Conservation (phyloP, 2,888 invertebrate genomes). For the Mythimna lalbum region DNA sequence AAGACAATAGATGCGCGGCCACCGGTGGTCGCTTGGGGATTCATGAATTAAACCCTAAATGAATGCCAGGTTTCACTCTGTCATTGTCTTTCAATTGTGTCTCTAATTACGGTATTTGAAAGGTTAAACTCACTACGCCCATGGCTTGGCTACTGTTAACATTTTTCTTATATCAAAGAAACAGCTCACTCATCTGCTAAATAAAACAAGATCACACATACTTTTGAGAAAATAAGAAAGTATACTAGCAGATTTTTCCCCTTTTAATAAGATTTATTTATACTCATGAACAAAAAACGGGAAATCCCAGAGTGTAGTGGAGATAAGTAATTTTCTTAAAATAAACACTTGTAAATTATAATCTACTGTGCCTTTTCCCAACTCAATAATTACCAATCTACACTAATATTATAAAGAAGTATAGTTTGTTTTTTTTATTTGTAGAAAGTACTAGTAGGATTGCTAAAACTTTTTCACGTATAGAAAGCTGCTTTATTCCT, state of each 20-base stretch:
- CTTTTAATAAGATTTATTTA: not conserved
- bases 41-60: too few species aligned
- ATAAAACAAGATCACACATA: slow-evolving; percentile 1
- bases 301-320: not conserved
- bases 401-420: too few species aligned
- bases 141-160: not conserved
- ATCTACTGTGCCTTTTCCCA: not conserved
- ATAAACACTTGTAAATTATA: not conserved
- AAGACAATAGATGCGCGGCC: too few species aligned
- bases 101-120: too few species aligned
- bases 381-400: not conserved
- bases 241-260: not conserved
- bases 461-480: too few species aligned
- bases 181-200: not conserved
- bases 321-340: not conserved
- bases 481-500: too few species aligned
- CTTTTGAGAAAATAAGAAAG: not conserved
- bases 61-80: too few species aligned
- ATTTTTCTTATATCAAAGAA: not conserved
- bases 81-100: too few species aligned
- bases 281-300: not conserved
- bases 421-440: too few species aligned
- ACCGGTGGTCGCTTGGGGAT: too few species aligned
- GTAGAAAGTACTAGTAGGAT: too few species aligned
- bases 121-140: not conserved